Evolutionary conservation across 35 echinoderm and acorn worm species (phyloP).

Genomic region (Diadema setosum): DNA sequence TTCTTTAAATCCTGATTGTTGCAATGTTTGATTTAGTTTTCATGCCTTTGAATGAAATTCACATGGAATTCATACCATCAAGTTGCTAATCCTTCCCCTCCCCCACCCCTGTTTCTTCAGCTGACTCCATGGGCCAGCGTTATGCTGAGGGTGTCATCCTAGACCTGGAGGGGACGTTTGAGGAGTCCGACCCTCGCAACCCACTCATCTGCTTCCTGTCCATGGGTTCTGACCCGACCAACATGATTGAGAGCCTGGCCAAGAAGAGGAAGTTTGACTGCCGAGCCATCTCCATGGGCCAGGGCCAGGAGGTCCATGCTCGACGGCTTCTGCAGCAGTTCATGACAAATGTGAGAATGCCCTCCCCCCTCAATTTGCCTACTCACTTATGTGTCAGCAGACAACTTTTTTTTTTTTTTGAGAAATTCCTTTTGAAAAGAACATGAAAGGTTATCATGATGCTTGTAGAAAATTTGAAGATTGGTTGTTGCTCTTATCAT

Average conservation of each 20-base stretch:
- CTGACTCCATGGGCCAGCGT: conserved; percentile 75
- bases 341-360: conserved; percentile 78
- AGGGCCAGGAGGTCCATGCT: conserved; percentile 97
- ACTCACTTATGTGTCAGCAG: no score
- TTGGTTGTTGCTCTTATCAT: no score
- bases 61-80: background rate
- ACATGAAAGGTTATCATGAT: no score
- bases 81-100: background rate
- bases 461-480: no score
- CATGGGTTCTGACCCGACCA: conserved; percentile 95
- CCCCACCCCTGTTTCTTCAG: conserved; percentile 20
- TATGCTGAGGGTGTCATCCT: conserved; percentile 90
- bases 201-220: conserved; percentile 93
- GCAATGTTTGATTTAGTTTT: no score
- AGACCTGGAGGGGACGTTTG: conserved; percentile 84
- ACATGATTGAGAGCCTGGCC: conserved; percentile 75
- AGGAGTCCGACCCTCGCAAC: conserved; percentile 80
- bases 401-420: no score
- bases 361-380: no score
- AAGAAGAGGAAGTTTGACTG: conserved; percentile 95
- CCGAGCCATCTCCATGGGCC: conserved; percentile 91
- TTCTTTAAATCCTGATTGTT: no score
- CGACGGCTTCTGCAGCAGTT: conserved; percentile 78
- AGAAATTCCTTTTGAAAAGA: no score
- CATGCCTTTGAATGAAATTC: no score